Conservation (phyloP, 2,888 invertebrate species). For the Lepas anatifera region DNA sequence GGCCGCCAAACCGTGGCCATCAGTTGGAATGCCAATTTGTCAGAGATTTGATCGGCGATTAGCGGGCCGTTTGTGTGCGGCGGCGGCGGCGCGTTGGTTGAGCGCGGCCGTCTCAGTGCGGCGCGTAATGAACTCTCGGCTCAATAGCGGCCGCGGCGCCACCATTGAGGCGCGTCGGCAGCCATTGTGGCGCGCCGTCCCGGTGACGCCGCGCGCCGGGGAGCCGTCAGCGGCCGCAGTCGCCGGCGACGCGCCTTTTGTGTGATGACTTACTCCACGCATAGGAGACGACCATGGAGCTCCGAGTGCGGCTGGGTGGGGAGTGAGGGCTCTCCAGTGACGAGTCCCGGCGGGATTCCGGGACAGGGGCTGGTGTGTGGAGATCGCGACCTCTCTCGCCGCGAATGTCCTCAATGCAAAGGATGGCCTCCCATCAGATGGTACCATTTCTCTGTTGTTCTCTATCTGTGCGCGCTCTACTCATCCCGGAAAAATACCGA, state of each 20-base stretch:
- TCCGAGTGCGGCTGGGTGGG: too few relatives aligned
- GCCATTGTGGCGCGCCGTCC: background rate
- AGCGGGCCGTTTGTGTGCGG: background rate
- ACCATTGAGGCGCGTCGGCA: background rate
- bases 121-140: background rate
- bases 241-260: background rate
- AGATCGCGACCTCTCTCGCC: too few relatives aligned
- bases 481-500: too few relatives aligned
- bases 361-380: too few relatives aligned
- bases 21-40: conserved; percentile 9
- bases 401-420: too few relatives aligned
- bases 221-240: too few relatives aligned
- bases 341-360: too few relatives aligned
- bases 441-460: too few relatives aligned
- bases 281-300: too few relatives aligned
- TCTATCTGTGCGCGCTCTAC: too few relatives aligned
- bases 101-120: background rate
- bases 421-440: too few relatives aligned
- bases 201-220: background rate
- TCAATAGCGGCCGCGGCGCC: background rate
- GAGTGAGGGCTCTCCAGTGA: too few relatives aligned
- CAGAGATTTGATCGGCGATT: conserved; percentile 1
- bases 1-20: background rate
- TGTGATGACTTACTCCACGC: background rate
- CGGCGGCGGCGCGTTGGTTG: background rate